These are phyloP conservation scores for Volucella inflata DNA, from an alignment of 2,888 invertebrate species.

Conservation along the genomic window DNA sequence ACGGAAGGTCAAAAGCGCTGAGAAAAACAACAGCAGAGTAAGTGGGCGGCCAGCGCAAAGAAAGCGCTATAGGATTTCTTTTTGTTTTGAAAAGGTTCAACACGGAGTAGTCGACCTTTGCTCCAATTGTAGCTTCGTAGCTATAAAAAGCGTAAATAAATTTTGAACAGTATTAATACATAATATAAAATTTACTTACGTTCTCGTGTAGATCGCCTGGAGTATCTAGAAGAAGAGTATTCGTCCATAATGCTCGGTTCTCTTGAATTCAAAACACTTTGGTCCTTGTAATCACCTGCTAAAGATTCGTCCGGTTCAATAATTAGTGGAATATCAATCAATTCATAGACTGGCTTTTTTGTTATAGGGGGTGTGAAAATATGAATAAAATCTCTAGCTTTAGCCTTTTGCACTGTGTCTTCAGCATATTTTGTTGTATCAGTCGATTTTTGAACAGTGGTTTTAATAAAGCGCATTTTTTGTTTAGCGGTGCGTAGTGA, in stretches of 20 bases:
- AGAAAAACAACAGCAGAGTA: no score
- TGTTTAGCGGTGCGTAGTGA: conserved; percentile 83
- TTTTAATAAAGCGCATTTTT: conserved; percentile 83
- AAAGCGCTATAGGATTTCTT: no score
- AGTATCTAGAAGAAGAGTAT: conserved; percentile 84
- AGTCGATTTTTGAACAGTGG: conserved; percentile 82
- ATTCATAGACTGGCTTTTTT: conserved; percentile 82
- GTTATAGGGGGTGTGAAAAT: conserved; percentile 83
- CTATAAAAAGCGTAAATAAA: no score
- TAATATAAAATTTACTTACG: conserved; percentile 53
- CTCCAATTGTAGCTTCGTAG: no score
- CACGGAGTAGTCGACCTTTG: no score
- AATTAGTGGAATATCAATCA: conserved; percentile 81
- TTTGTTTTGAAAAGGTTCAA: no score
- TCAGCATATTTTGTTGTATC: conserved; percentile 83
- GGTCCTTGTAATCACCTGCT: conserved; percentile 81
- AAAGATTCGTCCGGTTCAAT: conserved; percentile 78
- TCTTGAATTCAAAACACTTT: conserved; percentile 80
- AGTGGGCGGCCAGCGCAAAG: no score
- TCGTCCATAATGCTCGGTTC: conserved; percentile 82
- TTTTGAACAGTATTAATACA: not conserved
- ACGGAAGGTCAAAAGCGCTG: no score
- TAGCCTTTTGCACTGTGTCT: conserved; percentile 83
- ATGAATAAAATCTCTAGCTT: conserved; percentile 83
- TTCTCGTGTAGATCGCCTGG: conserved; percentile 85